A percentile compares a stretch with the other conserved stretches of the same genome.
Conservation (phyloP, 2,888 invertebrate species). For the Cremastinae sp. region DNA sequence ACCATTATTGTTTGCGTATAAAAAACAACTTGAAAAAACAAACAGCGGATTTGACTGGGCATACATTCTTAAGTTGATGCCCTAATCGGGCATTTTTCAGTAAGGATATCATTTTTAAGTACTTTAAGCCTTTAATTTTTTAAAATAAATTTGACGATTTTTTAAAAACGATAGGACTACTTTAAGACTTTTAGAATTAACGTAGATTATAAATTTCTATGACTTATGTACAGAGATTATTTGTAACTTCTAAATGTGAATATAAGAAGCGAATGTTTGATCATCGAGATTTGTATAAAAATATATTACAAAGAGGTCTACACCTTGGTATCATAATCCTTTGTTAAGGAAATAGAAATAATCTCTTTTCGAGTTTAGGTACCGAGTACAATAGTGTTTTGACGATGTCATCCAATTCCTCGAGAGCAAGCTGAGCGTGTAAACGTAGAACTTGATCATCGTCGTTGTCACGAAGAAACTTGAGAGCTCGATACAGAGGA, state of each 20-base stretch:
- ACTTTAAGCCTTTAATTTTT: too few relatives aligned
- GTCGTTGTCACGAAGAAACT: slow-evolving; percentile 84
- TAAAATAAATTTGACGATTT: too few relatives aligned
- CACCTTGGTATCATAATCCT: too few relatives aligned
- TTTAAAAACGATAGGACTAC: too few relatives aligned
- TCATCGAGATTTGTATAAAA: slow-evolving; percentile 5
- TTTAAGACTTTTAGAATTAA: slow-evolving; percentile 1
- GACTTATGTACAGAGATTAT: slow-evolving; percentile 34
- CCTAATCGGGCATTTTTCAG: too few relatives aligned
- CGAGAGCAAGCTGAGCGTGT: slow-evolving; percentile 89
- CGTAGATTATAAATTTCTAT: slow-evolving; percentile 20
- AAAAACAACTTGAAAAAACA: too few relatives aligned
- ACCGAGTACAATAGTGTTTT: slow-evolving; percentile 84
- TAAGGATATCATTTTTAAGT: too few relatives aligned
- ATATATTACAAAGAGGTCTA: background rate
- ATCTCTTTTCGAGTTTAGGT: slow-evolving; percentile 83
- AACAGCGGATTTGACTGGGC: too few relatives aligned
- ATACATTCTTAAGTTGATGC: too few relatives aligned
- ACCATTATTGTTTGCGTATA: too few relatives aligned
- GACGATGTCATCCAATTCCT: slow-evolving; percentile 88
- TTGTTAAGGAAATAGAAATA: slow-evolving; percentile 71
- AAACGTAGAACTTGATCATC: slow-evolving; percentile 86
- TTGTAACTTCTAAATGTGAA: slow-evolving; percentile 10
- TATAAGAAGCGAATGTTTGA: slow-evolving; percentile 20
- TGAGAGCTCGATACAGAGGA: slow-evolving; percentile 87